Conservation (phyloP, 2,888 invertebrate species). For the Gymnoscelis rufifasciata region DNA sequence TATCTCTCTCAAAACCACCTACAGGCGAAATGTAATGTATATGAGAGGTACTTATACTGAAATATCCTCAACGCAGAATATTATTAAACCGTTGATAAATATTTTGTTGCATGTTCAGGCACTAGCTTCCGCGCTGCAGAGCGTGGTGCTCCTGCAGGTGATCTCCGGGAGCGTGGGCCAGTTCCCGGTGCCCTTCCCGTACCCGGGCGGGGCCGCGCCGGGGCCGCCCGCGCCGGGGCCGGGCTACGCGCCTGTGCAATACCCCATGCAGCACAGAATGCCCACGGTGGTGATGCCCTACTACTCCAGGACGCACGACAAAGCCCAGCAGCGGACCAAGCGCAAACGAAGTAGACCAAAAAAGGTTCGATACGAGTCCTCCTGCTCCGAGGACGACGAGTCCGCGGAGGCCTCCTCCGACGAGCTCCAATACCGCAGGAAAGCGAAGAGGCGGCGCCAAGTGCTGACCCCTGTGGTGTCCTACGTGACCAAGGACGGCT, state of each 20-base stretch:
- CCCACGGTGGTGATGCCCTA: constrained; percentile 63
- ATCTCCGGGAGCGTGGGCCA: constrained; percentile 17
- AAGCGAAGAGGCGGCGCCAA: constrained; percentile 33
- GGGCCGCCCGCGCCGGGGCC: constrained; percentile 30
- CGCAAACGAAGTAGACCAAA: constrained; percentile 28
- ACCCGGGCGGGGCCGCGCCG: constrained; percentile 20
- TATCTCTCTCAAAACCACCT: too few species aligned
- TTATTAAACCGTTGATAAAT: background rate
- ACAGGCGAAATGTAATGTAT: too few species aligned
- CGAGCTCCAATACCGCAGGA: constrained; percentile 26
- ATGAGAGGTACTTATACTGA: too few species aligned
- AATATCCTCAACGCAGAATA: background rate
- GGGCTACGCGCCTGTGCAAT: constrained; percentile 35
- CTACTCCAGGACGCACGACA: constrained; percentile 43
- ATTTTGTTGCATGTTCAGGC: constrained; percentile 21
- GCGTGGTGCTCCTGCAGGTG: constrained; percentile 19
- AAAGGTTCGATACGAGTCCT: constrained; percentile 20
- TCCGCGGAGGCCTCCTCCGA: constrained; percentile 30
- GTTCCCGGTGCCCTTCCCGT: constrained; percentile 22
- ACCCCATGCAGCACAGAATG: constrained; percentile 41
- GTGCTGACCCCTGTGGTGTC: constrained; percentile 65
- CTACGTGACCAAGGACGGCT: constrained; percentile 62
- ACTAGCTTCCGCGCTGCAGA: constrained; percentile 15
- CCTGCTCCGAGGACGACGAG: constrained; percentile 12
- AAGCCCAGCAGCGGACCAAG: constrained; percentile 26